These are phyloP conservation scores for Setipinna tenuifilis DNA, from an alignment of 2,797 vertebrate genomes.

Conservation along the genomic window DNA sequence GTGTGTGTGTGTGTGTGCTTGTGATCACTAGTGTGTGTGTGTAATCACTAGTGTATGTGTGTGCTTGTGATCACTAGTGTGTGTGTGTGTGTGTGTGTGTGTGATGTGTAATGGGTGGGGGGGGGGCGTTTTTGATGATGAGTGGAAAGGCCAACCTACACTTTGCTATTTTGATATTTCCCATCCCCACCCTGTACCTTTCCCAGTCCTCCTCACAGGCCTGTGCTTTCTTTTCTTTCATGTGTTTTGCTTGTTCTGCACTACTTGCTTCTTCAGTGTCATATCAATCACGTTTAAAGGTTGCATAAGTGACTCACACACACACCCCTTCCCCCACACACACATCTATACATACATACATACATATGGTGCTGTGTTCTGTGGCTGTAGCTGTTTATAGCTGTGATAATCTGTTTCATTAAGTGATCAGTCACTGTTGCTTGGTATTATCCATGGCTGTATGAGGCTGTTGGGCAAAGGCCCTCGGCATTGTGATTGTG, in stretches of 20 bases:
- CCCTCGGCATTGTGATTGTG: not conserved
- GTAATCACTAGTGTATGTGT: no score
- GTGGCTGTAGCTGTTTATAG: not conserved
- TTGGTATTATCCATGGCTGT: not conserved
- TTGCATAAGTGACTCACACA: not conserved
- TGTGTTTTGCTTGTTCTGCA: not conserved
- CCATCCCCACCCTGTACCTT: constrained; percentile 1
- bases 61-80: no score
- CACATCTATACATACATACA: no score
- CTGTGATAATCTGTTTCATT: not conserved
- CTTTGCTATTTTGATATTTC: not conserved
- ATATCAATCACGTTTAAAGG: not conserved
- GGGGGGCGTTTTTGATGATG: no score
- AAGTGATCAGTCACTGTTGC: not conserved
- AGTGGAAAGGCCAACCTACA: not conserved
- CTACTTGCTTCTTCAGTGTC: not conserved
- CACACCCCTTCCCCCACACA: not conserved
- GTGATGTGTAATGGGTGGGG: not conserved
- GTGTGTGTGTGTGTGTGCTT: no score
- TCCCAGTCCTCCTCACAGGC: not conserved
- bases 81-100: constrained; percentile 17
- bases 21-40: no score
- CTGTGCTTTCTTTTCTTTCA: not conserved
- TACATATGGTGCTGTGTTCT: not conserved
- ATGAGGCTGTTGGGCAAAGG: not conserved